These are phyloP conservation scores for Sebastes umbrosus DNA, from an alignment of 2,797 vertebrate species.

Conservation along the genomic window DNA sequence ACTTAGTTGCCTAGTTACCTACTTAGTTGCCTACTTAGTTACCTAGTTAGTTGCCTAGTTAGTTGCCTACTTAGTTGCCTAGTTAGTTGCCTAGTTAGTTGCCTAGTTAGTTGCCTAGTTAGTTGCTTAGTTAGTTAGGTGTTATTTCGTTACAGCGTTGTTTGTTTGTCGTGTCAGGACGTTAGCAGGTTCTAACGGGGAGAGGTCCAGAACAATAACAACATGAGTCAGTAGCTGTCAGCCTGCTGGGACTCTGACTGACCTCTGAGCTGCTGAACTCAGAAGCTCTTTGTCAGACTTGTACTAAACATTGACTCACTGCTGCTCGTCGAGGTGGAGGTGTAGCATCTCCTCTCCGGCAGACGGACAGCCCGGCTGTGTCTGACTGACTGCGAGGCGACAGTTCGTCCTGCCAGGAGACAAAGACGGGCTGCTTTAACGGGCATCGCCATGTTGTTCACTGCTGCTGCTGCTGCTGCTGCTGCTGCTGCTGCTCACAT, in stretches of 20 bases:
- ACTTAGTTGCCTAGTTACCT: too few species aligned
- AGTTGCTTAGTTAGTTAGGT: neutral
- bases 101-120: rapidly evolving
- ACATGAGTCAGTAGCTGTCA: neutral
- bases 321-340: constrained; percentile 49
- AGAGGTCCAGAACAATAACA: neutral
- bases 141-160: neutral
- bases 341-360: constrained; percentile 46
- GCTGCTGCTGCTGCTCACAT: constrained; percentile 19
- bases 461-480: neutral
- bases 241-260: neutral
- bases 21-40: neutral
- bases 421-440: constrained; percentile 34
- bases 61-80: too few species aligned
- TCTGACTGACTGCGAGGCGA: constrained; percentile 25
- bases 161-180: neutral
- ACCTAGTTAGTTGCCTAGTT: too few species aligned
- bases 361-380: constrained; percentile 15
- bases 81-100: too few species aligned
- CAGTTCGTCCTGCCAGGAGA: constrained; percentile 46
- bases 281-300: too few species aligned
- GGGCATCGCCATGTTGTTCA: constrained; percentile 76
- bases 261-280: constrained; percentile 38
- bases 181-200: neutral
- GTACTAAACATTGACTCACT: constrained; percentile 67